A percentile compares a stretch with the other conserved stretches of the same genome.
Evolutionary conservation across 2,797 vertebrate genomes (phyloP).

Genomic region (Smutsia gigantea): DNA sequence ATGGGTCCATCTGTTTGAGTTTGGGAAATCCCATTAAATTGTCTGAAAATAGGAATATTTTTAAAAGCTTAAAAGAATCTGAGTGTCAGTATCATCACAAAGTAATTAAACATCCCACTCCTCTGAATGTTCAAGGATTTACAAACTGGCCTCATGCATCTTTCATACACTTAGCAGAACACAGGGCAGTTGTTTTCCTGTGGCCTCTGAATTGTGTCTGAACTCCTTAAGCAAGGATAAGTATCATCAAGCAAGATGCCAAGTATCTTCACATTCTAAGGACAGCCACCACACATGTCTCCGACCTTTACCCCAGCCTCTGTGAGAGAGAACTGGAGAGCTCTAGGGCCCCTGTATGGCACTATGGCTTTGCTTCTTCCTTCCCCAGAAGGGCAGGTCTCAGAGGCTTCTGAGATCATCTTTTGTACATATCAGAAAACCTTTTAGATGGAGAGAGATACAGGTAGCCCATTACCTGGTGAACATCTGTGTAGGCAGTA

Average conservation of each 20-base stretch:
- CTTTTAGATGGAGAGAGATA: background rate
- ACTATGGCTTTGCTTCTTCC: background rate
- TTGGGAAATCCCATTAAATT: slow-evolving; percentile 36
- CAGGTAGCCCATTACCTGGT: background rate
- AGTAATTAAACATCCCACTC: slow-evolving; percentile 16
- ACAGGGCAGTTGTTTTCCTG: background rate
- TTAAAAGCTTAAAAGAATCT: slow-evolving; percentile 37
- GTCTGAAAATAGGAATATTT: slow-evolving; percentile 29
- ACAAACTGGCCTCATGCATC: background rate
- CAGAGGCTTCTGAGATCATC: background rate
- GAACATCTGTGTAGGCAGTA: background rate
- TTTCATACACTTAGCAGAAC: background rate
- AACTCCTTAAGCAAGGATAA: background rate
- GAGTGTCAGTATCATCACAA: slow-evolving; percentile 6
- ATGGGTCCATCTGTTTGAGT: slow-evolving; percentile 43
- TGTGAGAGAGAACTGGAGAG: background rate
- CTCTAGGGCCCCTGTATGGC: background rate
- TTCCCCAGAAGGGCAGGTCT: background rate
- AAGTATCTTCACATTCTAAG: background rate
- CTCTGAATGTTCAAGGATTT: background rate
- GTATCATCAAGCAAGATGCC: background rate
- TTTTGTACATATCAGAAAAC: background rate
- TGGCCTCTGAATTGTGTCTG: background rate
- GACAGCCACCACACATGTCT: background rate
- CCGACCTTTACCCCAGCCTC: background rate